A percentile compares a stretch with the other conserved stretches of the same genome.
These are phyloP conservation scores for Cuniculus paca DNA, from an alignment of 2,797 vertebrate species.

Conservation along the genomic window DNA sequence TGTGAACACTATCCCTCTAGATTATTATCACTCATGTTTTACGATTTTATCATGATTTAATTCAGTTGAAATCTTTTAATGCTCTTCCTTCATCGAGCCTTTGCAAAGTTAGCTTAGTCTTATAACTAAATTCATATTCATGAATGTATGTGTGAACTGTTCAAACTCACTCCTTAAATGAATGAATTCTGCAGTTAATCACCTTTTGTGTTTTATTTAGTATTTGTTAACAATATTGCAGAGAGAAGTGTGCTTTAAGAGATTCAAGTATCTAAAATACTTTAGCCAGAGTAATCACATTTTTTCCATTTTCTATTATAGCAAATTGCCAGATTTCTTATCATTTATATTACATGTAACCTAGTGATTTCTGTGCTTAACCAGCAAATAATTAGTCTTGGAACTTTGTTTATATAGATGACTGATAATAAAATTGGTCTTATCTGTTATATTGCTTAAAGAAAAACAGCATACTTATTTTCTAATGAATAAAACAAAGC, in stretches of 20 bases:
- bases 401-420: constrained; percentile 41
- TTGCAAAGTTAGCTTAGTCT: constrained; percentile 12
- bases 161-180: not conserved
- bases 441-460: not conserved
- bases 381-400: constrained; percentile 44
- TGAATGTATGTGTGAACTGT: not conserved
- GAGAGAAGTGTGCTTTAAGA: constrained; percentile 9
- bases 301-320: constrained; percentile 28
- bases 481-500: constrained; percentile 27
- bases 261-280: constrained; percentile 1
- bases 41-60: not conserved
- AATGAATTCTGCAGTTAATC: not conserved
- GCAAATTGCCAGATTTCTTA: constrained; percentile 5
- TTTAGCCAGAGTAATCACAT: constrained; percentile 33
- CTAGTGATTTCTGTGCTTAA: constrained; percentile 43
- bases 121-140: constrained; percentile 12
- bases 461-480: constrained; percentile 21
- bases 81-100: not conserved
- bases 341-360: not conserved
- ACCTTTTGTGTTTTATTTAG: constrained; percentile 2
- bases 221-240: not conserved
- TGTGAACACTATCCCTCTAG: not conserved
- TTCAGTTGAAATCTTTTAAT: not conserved
- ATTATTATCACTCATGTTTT: not conserved
- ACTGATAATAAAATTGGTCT: constrained; percentile 13